Evolutionary conservation across 2,797 vertebrate genomes (phyloP).

Genomic region (Sylvia borin): DNA sequence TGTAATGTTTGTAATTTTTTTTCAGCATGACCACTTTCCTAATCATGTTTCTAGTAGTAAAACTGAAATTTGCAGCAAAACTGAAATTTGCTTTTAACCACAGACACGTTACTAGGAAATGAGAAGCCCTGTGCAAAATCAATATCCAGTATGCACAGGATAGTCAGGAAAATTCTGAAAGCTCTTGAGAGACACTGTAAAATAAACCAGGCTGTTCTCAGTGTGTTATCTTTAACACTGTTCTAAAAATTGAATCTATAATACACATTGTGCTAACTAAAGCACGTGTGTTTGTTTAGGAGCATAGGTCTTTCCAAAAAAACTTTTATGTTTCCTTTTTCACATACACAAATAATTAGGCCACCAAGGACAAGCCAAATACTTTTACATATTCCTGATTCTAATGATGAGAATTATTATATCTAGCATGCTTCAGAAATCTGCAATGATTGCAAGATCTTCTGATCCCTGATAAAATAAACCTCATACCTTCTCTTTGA

Average conservation of each 20-base stretch:
- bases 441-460: not conserved
- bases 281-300: not conserved
- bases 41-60: not conserved
- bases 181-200: not conserved
- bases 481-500: not conserved
- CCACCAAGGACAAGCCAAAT: not conserved
- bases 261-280: not conserved
- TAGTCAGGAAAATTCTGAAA: not conserved
- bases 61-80: not conserved
- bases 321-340: not conserved
- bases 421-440: not conserved
- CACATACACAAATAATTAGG: not conserved
- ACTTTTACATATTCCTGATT: not conserved
- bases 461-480: not conserved
- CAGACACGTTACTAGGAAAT: not conserved
- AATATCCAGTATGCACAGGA: not conserved
- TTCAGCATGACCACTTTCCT: not conserved
- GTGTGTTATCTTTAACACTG: constrained; percentile 39
- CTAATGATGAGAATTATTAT: not conserved
- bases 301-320: not conserved
- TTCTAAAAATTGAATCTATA: constrained; percentile 33
- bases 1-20: not conserved
- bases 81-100: constrained; percentile 15
- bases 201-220: constrained; percentile 9
- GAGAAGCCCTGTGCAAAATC: not conserved